Base-by-base conservation (phyloP, 2,797 vertebrate genomes). In the Acrossocheilus wenchowensis region DNA sequence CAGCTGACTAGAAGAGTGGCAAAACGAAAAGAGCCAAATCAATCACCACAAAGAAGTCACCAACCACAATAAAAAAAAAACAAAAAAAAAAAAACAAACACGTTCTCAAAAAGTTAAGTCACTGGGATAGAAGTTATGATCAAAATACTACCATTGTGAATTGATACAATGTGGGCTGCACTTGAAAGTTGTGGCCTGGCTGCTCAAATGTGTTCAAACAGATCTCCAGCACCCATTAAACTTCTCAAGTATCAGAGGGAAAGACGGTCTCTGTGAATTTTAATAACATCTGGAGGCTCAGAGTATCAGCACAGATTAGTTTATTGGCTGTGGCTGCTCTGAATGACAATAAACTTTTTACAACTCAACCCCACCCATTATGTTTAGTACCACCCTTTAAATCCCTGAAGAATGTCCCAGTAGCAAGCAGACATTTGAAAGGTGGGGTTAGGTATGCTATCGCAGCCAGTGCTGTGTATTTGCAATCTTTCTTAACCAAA, bases 291-390 rank as follows among this genome's bases (percentile, higher is more conserved):
- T 78, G 82, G 60, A 69, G 75, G 54, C 43, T 17, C 48, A 6
- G 11, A 69, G 21, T 41, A 57, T 43, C 52, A 19, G 77, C 17
- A 23, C 0, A 1, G 78, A 26, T 48, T 50, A 48, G 43, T 81
- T 74, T 81, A 86, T 66, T 74, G 78, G 57, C 43, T 74, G 52
- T 26, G 54, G 57, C 78, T 64, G 54, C 69, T 64, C 52, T 86
- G 57, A 86, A 60, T 14, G 54, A 72, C 54, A 66, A 54, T 73
- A n/a, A 72, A 84, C 34, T 0, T 66, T 83, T 48, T 66, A 83
- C 60, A 43, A 78, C 62, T 23, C 66, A 60, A 48, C 68, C 54
- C 50, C 41, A 72, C 66, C 74, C 26, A 34, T 43, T n/a, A 8
- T 41, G 23, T 69, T 69, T 60, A 66, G 41, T 21, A 26, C 34